phyloP scores from a whole-genome alignment of 1,140 invertebrate species.

The Pararge aegeria region DNA sequence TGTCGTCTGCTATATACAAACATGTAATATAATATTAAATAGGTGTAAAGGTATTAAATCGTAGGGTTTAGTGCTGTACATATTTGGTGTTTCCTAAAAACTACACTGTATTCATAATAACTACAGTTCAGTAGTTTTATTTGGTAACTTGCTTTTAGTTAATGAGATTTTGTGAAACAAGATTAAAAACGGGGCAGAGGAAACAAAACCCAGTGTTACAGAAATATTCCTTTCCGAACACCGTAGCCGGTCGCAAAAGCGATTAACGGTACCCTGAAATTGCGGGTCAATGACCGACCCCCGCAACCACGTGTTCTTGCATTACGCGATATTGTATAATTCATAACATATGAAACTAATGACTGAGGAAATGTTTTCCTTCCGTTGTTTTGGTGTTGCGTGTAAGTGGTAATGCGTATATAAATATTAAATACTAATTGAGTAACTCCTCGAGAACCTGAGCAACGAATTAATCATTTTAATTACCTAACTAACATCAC shows the following conservation, averaged over 20 bases:
- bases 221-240: constrained; percentile 8
- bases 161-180: background rate
- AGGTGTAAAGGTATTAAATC: no score
- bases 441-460: background rate
- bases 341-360: constrained; percentile 25
- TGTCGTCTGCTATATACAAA: no score
- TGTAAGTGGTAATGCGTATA: constrained; percentile 6
- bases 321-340: constrained; percentile 34
- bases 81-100: no score
- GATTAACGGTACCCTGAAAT: constrained; percentile 62
- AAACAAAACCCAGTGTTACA: constrained; percentile 2
- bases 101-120: background rate
- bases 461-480: background rate
- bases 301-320: constrained; percentile 49
- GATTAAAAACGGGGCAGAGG: background rate
- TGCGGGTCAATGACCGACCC: constrained; percentile 64
- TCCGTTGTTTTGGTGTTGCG: constrained; percentile 20
- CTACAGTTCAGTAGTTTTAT: background rate
- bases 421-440: constrained; percentile 15
- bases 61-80: no score
- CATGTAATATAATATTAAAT: no score
- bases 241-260: constrained; percentile 45
- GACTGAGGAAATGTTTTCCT: constrained; percentile 20
- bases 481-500: background rate
- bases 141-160: background rate